A percentile compares a stretch with the other conserved stretches of the same genome.
phyloP scores from a whole-genome alignment of 2,797 vertebrate species.

The Chiloscyllium punctatum region DNA sequence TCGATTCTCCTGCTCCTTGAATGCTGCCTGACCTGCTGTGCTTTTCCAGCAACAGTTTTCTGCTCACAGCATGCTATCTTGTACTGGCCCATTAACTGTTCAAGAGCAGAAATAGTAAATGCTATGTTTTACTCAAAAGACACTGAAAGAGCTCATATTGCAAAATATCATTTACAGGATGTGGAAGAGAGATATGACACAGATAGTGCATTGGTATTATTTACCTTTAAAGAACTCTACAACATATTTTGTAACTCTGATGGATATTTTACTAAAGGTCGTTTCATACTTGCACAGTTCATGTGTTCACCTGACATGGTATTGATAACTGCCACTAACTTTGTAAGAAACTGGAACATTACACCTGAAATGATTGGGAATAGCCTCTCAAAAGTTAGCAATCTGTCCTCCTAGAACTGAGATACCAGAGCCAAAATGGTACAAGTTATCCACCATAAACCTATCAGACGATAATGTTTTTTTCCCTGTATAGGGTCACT shows the following conservation, averaged over 20 bases:
- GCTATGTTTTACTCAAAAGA: neutral
- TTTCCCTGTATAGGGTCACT: neutral
- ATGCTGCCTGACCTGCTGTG: too few relatives aligned
- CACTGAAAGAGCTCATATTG: neutral
- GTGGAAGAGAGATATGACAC: too few relatives aligned
- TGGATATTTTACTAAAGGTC: neutral
- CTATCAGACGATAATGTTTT: neutral
- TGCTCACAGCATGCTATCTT: neutral
- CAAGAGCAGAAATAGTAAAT: neutral
- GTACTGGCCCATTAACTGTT: neutral
- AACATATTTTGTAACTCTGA: neutral
- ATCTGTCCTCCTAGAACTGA: neutral
- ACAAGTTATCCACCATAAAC: neutral
- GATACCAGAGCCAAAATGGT: neutral
- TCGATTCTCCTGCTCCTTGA: too few relatives aligned
- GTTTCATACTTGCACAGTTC: neutral
- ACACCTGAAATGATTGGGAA: neutral
- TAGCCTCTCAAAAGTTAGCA: neutral
- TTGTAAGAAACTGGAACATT: neutral
- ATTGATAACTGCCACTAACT: too few relatives aligned
- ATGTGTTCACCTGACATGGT: neutral
- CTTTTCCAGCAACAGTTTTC: too few relatives aligned
- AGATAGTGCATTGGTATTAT: neutral
- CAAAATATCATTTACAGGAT: neutral
- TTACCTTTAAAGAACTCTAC: neutral